phyloP scores from a whole-genome alignment of 2,113 vertebrate genomes.

The Hiodon tergisus region DNA sequence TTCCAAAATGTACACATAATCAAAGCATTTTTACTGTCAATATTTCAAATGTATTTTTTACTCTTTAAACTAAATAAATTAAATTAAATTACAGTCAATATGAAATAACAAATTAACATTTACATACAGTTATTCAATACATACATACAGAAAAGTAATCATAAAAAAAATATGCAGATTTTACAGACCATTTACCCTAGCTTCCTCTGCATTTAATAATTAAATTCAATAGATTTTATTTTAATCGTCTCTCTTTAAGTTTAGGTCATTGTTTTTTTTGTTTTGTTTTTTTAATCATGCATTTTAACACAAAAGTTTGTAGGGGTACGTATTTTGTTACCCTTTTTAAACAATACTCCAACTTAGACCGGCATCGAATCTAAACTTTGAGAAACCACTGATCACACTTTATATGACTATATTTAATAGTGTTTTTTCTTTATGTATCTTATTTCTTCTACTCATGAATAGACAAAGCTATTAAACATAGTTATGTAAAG shows the following conservation, averaged over 20 bases:
- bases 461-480: no score
- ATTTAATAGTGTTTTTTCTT: no score
- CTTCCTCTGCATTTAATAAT: slow-evolving; percentile 57
- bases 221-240: slow-evolving; percentile 49
- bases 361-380: no score
- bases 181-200: slow-evolving; percentile 69
- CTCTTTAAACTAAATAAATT: slow-evolving; percentile 59
- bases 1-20: slow-evolving; percentile 35
- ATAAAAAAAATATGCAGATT: slow-evolving; percentile 73
- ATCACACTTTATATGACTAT: no score
- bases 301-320: slow-evolving; percentile 69
- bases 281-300: slow-evolving; percentile 57
- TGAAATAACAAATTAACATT: slow-evolving; percentile 59
- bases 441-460: no score
- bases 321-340: slow-evolving; percentile 33
- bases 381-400: no score
- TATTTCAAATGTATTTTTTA: slow-evolving; percentile 57
- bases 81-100: slow-evolving; percentile 54
- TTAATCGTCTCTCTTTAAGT: slow-evolving; percentile 37
- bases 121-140: slow-evolving; percentile 65
- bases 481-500: no score
- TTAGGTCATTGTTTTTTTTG: slow-evolving; percentile 53
- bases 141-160: slow-evolving; percentile 64
- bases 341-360: not conserved
- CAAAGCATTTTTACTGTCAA: slow-evolving; percentile 61